Conservation (phyloP, 2,797 vertebrate genomes). For the Gambelia wislizenii region DNA sequence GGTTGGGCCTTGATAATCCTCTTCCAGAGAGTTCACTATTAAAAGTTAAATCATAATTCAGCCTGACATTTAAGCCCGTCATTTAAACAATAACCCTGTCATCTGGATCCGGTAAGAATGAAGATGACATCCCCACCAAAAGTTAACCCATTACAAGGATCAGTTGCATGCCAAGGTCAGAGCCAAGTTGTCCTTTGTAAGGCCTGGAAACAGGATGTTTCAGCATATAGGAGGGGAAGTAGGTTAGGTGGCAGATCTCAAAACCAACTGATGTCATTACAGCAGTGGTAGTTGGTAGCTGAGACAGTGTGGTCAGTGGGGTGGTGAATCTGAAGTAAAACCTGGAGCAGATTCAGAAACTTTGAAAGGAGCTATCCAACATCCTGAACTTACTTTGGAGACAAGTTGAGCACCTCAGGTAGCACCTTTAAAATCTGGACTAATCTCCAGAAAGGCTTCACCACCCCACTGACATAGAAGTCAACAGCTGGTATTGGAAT, state of each 20-base stretch:
- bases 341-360: too few relatives aligned
- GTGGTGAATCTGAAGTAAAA: too few relatives aligned
- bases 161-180: background rate
- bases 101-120: background rate
- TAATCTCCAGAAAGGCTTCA: too few relatives aligned
- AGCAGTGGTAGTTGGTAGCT: too few relatives aligned
- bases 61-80: background rate
- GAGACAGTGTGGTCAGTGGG: too few relatives aligned
- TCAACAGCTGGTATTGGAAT: too few relatives aligned
- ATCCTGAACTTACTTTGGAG: too few relatives aligned
- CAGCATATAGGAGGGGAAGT: background rate
- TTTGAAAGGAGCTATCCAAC: too few relatives aligned
- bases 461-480: too few relatives aligned
- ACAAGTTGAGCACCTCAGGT: too few relatives aligned
- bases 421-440: too few relatives aligned
- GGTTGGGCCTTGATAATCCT: conserved; percentile 25
- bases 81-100: background rate
- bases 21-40: conserved; percentile 1
- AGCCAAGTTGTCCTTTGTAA: background rate
- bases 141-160: background rate
- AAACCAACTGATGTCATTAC: background rate
- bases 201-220: background rate
- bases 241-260: background rate
- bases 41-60: conserved; percentile 10
- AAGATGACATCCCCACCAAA: background rate